Conservation (phyloP, 2,797 vertebrate genomes). For the Manis javanica region DNA sequence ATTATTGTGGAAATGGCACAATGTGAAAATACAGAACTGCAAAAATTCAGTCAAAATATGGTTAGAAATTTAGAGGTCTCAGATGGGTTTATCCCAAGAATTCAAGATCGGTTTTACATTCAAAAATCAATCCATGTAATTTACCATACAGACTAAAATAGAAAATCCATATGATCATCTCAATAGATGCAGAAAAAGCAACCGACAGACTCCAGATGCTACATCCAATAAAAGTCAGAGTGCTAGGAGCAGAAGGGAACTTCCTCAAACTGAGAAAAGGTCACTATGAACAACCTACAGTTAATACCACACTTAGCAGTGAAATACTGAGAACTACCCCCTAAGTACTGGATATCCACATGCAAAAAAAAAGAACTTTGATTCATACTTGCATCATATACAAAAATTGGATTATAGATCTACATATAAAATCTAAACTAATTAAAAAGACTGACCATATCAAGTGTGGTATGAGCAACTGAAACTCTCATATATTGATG, state of each 20-base stretch:
- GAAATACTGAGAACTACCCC: neutral
- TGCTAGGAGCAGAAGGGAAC: neutral
- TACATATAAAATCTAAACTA: neutral
- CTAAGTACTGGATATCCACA: neutral
- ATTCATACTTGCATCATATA: neutral
- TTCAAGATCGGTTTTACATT: neutral
- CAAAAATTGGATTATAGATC: neutral
- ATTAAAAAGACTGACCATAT: neutral
- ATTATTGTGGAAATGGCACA: neutral
- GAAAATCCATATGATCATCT: neutral
- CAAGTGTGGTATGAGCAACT: neutral
- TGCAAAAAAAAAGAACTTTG: neutral
- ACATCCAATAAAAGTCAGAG: neutral
- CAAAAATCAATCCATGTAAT: neutral
- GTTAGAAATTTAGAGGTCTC: slow-evolving; percentile 7
- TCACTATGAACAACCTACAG: neutral
- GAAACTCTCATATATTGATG: neutral
- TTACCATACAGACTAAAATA: neutral
- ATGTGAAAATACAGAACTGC: neutral
- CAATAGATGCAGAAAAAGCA: neutral
- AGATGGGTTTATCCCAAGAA: neutral
- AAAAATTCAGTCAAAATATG: neutral
- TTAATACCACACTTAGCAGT: neutral
- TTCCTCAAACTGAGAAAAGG: neutral
- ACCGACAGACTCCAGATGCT: neutral